Evolutionary conservation across 2,797 vertebrate species (phyloP).

Genomic region (Aeoliscus strigatus): DNA sequence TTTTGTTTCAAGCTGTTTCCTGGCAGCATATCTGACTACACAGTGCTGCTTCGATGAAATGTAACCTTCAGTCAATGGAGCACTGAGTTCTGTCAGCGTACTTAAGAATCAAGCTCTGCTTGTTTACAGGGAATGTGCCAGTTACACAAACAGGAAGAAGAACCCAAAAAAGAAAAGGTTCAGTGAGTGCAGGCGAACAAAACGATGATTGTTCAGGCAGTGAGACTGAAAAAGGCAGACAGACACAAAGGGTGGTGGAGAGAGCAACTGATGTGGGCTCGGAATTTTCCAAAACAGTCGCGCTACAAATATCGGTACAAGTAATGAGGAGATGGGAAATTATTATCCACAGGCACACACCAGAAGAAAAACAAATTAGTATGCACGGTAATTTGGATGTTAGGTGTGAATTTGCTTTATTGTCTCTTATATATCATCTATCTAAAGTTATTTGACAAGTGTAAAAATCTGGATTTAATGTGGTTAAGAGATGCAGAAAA

Average conservation of each 20-base stretch:
- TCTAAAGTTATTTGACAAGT: too few species aligned
- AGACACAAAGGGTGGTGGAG: conserved; percentile 10
- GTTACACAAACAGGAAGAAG: conserved; percentile 23
- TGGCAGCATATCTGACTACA: background rate
- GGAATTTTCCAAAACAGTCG: conserved; percentile 19
- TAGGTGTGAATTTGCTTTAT: too few species aligned
- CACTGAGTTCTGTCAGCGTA: conserved; percentile 11
- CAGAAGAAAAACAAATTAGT: too few species aligned
- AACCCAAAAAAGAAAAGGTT: too few species aligned
- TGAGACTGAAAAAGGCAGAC: conserved; percentile 8
- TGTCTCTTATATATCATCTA: too few species aligned
- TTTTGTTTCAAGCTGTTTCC: background rate
- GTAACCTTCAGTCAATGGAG: conserved; percentile 11
- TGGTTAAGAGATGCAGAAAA: too few species aligned
- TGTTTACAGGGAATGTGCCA: conserved; percentile 31
- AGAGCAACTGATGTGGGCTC: conserved; percentile 2
- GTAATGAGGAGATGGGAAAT: conserved; percentile 3
- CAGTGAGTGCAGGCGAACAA: conserved; percentile 11
- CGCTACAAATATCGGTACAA: conserved; percentile 8
- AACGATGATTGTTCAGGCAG: conserved; percentile 21
- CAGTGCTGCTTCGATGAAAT: background rate
- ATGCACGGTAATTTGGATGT: too few species aligned
- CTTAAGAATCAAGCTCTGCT: too few species aligned
- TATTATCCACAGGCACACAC: too few species aligned
- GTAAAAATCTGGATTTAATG: too few species aligned